Evolutionary conservation across 37 sponge, comb jelly and placozoan genomes (phyloP).

Genomic region (Haliclona indistincta): DNA sequence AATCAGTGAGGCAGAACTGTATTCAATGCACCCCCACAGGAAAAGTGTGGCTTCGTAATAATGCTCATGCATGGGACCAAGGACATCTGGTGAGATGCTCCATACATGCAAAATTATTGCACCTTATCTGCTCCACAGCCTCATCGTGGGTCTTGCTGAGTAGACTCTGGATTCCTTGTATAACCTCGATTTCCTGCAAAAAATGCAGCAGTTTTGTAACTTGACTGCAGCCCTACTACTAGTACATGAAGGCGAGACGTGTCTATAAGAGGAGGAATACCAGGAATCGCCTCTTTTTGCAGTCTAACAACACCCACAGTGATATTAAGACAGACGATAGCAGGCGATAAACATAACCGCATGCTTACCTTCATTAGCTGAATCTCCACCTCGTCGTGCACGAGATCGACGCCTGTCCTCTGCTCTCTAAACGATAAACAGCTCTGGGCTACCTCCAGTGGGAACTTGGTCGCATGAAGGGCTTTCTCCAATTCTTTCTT

Average conservation of each 20-base stretch:
- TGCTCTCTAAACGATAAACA: slow-evolving; percentile 76
- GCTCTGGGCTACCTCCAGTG: slow-evolving; percentile 67
- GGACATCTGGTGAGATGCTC: slow-evolving; percentile 1
- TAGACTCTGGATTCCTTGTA: slow-evolving; percentile 82
- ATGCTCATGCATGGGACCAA: too few relatives aligned
- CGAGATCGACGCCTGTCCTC: slow-evolving; percentile 81
- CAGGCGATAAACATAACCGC: too few relatives aligned
- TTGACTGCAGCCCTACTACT: too few relatives aligned
- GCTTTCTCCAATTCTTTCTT: slow-evolving; percentile 77
- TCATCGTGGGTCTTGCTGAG: slow-evolving; percentile 84
- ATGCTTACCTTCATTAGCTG: slow-evolving; percentile 84
- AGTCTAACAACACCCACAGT: too few relatives aligned
- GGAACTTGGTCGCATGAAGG: slow-evolving; percentile 64
- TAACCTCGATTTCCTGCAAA: slow-evolving; percentile 84
- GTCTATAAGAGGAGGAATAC: neutral
- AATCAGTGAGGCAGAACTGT: too few relatives aligned
- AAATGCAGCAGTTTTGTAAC: too few relatives aligned
- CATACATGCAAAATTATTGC: neutral
- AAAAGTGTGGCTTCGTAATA: too few relatives aligned
- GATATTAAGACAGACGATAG: too few relatives aligned
- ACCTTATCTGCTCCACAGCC: slow-evolving; percentile 89
- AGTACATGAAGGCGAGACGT: too few relatives aligned
- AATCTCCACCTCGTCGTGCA: slow-evolving; percentile 93
- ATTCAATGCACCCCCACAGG: slow-evolving; percentile 4
- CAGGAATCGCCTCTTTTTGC: neutral